Conservation (phyloP, 2,797 vertebrate species). For the Holocentrus rufus region DNA sequence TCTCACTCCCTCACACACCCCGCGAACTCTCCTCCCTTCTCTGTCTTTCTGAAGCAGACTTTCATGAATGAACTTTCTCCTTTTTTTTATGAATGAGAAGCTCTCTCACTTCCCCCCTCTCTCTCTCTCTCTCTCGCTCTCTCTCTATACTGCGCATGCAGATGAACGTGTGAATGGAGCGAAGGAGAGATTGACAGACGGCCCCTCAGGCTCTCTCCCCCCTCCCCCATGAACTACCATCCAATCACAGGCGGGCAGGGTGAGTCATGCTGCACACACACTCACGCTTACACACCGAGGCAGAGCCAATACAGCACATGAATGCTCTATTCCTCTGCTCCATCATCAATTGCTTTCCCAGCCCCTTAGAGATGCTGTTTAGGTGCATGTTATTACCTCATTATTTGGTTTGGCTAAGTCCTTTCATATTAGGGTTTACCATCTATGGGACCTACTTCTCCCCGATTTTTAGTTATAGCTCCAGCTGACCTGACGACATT, state of each 20-base stretch:
- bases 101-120: slow-evolving; percentile 57
- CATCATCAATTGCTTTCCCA: slow-evolving; percentile 39
- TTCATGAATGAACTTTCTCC: slow-evolving; percentile 92
- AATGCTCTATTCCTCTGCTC: slow-evolving; percentile 48
- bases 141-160: slow-evolving; percentile 78
- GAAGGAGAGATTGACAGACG: slow-evolving; percentile 86
- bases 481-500: slow-evolving; percentile 15
- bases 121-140: slow-evolving; percentile 29
- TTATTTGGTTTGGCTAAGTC: not conserved
- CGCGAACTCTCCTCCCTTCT: slow-evolving; percentile 48
- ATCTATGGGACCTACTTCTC: not conserved
- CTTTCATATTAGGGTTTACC: not conserved
- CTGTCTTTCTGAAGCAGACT: slow-evolving; percentile 52
- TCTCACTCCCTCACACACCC: slow-evolving; percentile 38
- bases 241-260: slow-evolving; percentile 85
- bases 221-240: slow-evolving; percentile 69
- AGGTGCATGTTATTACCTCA: slow-evolving; percentile 23
- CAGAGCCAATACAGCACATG: slow-evolving; percentile 50
- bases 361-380: slow-evolving; percentile 35
- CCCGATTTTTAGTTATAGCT: not conserved
- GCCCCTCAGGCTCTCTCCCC: slow-evolving; percentile 77
- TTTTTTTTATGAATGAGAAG: slow-evolving; percentile 84
- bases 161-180: slow-evolving; percentile 90
- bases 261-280: slow-evolving; percentile 86
- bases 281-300: slow-evolving; percentile 46